Evolutionary conservation across 2,888 invertebrate genomes (phyloP).

Genomic region (Hemithea aestivaria): DNA sequence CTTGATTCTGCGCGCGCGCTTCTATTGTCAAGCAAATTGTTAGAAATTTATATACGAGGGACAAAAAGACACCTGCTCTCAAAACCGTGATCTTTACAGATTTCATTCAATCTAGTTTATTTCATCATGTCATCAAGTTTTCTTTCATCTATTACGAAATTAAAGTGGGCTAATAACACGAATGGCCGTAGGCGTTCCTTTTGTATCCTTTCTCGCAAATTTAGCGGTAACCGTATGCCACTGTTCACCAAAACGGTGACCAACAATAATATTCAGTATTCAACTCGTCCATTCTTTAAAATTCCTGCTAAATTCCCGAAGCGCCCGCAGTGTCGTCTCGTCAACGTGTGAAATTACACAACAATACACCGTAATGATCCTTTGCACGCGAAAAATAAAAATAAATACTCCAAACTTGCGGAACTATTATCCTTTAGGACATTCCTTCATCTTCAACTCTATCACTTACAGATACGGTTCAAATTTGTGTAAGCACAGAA

Average conservation of each 20-base stretch:
- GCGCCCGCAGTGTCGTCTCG: slow-evolving; percentile 68
- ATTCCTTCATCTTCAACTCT: slow-evolving; percentile 32
- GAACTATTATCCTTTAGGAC: slow-evolving; percentile 30
- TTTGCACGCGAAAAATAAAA: slow-evolving; percentile 67
- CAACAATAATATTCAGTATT: slow-evolving; percentile 36
- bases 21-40: slow-evolving; percentile 45
- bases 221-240: slow-evolving; percentile 41
- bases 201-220: slow-evolving; percentile 31
- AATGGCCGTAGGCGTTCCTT: slow-evolving; percentile 25
- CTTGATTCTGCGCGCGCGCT: slow-evolving; percentile 41
- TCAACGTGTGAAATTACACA: slow-evolving; percentile 71
- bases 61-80: slow-evolving; percentile 40
- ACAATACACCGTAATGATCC: slow-evolving; percentile 72
- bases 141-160: neutral
- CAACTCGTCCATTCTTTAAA: slow-evolving; percentile 23
- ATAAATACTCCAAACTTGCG: slow-evolving; percentile 54
- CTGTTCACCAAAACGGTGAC: slow-evolving; percentile 39
- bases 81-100: neutral
- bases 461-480: slow-evolving; percentile 9
- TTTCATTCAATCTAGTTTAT: too few relatives aligned
- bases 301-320: slow-evolving; percentile 57
- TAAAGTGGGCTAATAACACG: slow-evolving; percentile 10
- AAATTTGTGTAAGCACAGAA: slow-evolving; percentile 11
- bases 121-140: too few relatives aligned
- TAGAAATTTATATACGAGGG: slow-evolving; percentile 39